phyloP scores from a whole-genome alignment of 2,797 vertebrate species.

The Rhincodon typus region DNA sequence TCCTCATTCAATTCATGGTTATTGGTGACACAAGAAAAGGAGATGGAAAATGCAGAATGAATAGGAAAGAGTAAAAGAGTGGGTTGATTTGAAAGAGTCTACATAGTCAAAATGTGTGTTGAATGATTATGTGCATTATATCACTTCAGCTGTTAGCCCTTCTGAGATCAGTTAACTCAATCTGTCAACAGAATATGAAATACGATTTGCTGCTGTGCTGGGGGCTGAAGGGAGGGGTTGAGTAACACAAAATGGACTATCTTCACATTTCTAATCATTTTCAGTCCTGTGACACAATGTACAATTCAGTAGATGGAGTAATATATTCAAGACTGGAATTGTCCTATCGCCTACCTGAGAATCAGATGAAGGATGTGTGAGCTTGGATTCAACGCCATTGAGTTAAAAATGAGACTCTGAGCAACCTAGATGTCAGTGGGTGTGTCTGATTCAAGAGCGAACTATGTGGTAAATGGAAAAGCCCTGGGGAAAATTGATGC shows the following conservation, averaged over 20 bases:
- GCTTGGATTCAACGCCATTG: not conserved
- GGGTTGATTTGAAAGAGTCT: not conserved
- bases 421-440: not conserved
- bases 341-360: not conserved
- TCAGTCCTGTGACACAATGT: not conserved
- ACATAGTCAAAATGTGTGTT: not conserved
- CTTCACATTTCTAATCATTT: not conserved
- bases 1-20: not conserved
- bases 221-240: not conserved
- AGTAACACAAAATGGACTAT: not conserved
- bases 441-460: not conserved
- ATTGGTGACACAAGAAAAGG: not conserved
- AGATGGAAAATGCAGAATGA: not conserved
- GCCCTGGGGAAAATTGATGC: too few species aligned
- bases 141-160: not conserved
- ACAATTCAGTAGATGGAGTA: not conserved
- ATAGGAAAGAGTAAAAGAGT: not conserved
- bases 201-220: not conserved
- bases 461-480: too few species aligned
- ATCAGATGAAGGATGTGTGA: not conserved
- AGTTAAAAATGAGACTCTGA: not conserved
- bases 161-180: not conserved
- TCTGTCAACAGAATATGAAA: not conserved
- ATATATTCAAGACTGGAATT: not conserved
- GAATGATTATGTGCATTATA: not conserved